Base-by-base conservation (phyloP, 2,888 invertebrate species). In the Diabrotica balteata region DNA sequence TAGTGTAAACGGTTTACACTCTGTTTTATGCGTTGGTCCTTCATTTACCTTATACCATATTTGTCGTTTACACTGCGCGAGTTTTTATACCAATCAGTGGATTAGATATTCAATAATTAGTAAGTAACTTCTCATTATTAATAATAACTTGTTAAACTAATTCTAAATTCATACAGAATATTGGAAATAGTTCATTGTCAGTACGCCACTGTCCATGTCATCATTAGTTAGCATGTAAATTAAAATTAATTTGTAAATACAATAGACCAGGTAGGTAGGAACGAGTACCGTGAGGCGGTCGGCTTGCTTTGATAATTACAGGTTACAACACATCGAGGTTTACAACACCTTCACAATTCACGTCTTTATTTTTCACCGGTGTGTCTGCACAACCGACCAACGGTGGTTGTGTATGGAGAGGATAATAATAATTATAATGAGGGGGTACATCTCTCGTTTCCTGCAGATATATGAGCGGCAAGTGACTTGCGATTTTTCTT, bases 371-470 rank as follows among this genome's bases (percentile, higher is more conserved):
- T 55, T 63, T 61, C 57, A 63, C 57, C 63, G 53, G 69, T 51
- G 59, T 63, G 62, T 66, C 65, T 69, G 64, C 53, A 68, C 69
- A 73, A 63, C 63, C 63, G 47, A 64, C 64, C 64, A 59, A 71
- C 66, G 64, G 69, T 63, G 62, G 63, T 63, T 54, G 64, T 57
- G 43, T 57, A 11, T 45, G 45, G 55, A 9, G 55, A 57, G 45
- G 44, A 57, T 57, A 57, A 45, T 45, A 57, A 57, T 57, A 57
- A 57, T 44, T 8, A 69, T 76, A 76, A 77, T 77, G 70, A 77
- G 67, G 71, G 77, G 76, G 73, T 76, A 73, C 69, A 70, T 74
- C 73, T 70, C 73, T 70, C 73, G 73, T 70, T 76, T 76, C 75
- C 75, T 75, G 75, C 71, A 72, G 76, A 76, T 75, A 73, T 74